Evolutionary conservation across 1,140 invertebrate species (phyloP).

Genomic region (Drosophila ohnishii): DNA sequence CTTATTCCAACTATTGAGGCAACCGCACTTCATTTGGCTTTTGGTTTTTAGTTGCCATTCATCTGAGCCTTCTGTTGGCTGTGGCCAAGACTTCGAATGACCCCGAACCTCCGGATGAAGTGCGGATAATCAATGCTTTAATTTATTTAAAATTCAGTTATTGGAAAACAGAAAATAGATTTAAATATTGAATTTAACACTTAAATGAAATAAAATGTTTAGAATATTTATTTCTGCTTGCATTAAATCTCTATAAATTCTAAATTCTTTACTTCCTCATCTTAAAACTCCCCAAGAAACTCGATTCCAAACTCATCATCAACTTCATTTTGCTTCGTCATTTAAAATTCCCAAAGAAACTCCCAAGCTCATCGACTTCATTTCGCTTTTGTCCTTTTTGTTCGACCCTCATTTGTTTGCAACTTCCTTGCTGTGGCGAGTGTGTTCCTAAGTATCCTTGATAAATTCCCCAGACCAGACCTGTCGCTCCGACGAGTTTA

Average conservation of each 20-base stretch:
- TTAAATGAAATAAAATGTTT: neutral
- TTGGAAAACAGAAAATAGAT: neutral
- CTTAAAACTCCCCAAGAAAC: neutral
- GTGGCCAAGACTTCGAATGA: constrained; percentile 12
- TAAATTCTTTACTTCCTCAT: neutral
- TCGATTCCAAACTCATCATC: neutral
- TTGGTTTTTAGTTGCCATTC: constrained; percentile 25
- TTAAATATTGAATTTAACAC: neutral
- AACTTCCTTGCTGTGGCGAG: constrained; percentile 16
- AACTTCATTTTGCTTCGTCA: constrained; percentile 23
- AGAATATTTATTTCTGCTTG: neutral
- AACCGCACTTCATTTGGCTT: constrained; percentile 44
- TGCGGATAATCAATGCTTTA: constrained; percentile 13
- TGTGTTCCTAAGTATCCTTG: constrained; percentile 34
- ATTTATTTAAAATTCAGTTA: neutral
- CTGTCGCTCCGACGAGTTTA: constrained; percentile 94
- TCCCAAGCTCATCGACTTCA: constrained; percentile 10
- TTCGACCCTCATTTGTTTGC: constrained; percentile 13
- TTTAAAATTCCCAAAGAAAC: neutral
- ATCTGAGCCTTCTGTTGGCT: constrained; percentile 2
- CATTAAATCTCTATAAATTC: too few relatives aligned
- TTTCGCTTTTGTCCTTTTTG: constrained; percentile 14
- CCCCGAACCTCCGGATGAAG: neutral
- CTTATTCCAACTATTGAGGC: constrained; percentile 32
- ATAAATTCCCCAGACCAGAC: constrained; percentile 87